Percentiles rank a stretch among this genome's conserved stretches.
These are phyloP conservation scores for Irena cyanogastra DNA, from an alignment of 2,113 vertebrate genomes.

Conservation along the genomic window DNA sequence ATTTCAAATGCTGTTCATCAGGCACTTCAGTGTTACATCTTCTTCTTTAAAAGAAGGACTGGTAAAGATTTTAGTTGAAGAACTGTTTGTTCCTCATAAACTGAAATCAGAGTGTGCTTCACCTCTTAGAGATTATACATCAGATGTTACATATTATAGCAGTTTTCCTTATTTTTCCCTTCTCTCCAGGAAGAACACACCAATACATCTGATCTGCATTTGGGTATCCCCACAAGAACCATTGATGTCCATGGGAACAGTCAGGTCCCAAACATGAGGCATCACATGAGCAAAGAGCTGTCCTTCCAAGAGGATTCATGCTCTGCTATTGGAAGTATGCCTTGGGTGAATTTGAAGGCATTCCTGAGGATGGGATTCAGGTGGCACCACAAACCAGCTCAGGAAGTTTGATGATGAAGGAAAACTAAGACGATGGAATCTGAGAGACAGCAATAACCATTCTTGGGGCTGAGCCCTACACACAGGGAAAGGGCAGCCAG, in stretches of 20 bases:
- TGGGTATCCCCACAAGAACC: neutral
- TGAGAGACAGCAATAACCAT: neutral
- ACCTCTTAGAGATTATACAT: neutral
- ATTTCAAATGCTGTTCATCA: neutral
- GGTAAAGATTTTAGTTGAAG: neutral
- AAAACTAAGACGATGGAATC: neutral
- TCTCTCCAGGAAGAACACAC: neutral
- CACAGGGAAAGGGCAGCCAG: neutral
- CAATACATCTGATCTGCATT: neutral
- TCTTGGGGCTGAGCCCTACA: neutral
- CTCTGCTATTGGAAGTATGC: neutral
- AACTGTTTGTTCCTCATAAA: neutral
- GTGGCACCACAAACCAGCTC: neutral
- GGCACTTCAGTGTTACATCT: neutral
- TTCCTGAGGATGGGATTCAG: neutral
- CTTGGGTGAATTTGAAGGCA: neutral
- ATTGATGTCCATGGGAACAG: neutral
- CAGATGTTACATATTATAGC: neutral
- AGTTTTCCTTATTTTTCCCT: neutral
- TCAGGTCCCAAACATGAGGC: neutral
- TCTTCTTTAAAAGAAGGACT: neutral
- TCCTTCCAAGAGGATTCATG: neutral
- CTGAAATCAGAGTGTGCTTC: neutral
- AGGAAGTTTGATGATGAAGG: neutral
- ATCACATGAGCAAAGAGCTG: neutral